Conservation (phyloP, 2,888 invertebrate genomes). For the Drosophila leonis region DNA sequence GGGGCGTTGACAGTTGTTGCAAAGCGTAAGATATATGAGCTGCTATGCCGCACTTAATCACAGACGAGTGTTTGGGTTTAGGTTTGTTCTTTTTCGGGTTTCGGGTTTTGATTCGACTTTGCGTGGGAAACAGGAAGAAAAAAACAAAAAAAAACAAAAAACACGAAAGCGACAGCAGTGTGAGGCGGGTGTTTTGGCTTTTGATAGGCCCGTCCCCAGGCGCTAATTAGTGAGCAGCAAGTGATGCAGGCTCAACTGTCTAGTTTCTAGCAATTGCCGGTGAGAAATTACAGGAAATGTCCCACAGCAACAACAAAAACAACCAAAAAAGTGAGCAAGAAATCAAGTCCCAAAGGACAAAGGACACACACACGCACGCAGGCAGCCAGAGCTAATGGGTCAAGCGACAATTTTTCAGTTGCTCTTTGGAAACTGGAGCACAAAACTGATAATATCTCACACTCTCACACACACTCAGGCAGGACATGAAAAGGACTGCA, state of each 20-base stretch:
- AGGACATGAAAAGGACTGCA: conserved; percentile 47
- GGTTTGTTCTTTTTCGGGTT: conserved; percentile 6
- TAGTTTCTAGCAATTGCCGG: conserved; percentile 30
- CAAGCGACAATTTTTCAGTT: conserved; percentile 41
- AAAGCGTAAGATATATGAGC: conserved; percentile 65
- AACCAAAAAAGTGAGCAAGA: conserved; percentile 37
- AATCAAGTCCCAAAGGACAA: conserved; percentile 78
- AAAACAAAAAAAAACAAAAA: neutral
- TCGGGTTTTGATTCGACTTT: conserved; percentile 17
- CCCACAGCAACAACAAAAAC: conserved; percentile 21
- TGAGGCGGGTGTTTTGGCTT: conserved; percentile 23
- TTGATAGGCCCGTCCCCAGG: conserved; percentile 58
- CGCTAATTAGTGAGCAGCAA: conserved; percentile 64
- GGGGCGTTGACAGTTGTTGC: conserved; percentile 64
- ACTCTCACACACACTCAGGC: conserved; percentile 15
- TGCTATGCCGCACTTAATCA: conserved; percentile 53
- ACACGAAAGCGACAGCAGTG: neutral
- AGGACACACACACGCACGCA: conserved; percentile 36
- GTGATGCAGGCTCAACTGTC: conserved; percentile 26
- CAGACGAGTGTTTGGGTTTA: conserved; percentile 22
- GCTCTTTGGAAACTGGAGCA: conserved; percentile 69
- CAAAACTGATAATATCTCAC: conserved; percentile 62
- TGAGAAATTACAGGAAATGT: conserved; percentile 77
- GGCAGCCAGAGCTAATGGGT: conserved; percentile 25
- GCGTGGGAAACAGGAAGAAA: conserved; percentile 55